Conservation (phyloP, 2,113 vertebrate genomes). For the Gnathonemus echidnorhynchus region DNA sequence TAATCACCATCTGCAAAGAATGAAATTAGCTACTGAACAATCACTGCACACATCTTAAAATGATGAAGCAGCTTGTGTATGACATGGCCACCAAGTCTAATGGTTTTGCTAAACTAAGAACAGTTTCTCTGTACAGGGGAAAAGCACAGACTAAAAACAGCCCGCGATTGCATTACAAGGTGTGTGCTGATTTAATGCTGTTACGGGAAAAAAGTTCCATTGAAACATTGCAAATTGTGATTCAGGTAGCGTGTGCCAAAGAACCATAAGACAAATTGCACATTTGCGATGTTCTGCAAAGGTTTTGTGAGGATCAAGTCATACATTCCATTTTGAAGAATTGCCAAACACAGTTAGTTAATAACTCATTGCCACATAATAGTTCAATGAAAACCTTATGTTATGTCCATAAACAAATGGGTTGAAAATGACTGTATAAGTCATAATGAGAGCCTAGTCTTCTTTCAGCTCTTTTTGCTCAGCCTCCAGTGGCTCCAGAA, state of each 20-base stretch:
- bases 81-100: slow-evolving; percentile 33
- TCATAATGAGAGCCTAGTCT: not conserved
- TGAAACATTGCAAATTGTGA: not conserved
- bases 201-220: not conserved
- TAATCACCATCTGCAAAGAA: slow-evolving; percentile 59
- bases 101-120: not conserved
- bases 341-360: not conserved
- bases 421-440: not conserved
- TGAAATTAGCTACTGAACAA: slow-evolving; percentile 60
- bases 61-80: slow-evolving; percentile 56
- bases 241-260: not conserved
- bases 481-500: too few species aligned
- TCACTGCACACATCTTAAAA: slow-evolving; percentile 52
- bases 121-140: not conserved
- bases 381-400: not conserved
- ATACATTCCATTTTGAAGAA: not conserved
- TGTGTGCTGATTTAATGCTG: not conserved
- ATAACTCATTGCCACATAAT: not conserved
- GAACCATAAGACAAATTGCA: not conserved
- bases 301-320: not conserved
- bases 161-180: not conserved
- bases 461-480: not conserved
- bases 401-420: not conserved
- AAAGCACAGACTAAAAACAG: not conserved
- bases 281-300: not conserved